Evolutionary conservation across 2,797 vertebrate species (phyloP), one percentile per base, ranked within the genome.

Genomic region (Uromys caudimaculatus): DNA sequence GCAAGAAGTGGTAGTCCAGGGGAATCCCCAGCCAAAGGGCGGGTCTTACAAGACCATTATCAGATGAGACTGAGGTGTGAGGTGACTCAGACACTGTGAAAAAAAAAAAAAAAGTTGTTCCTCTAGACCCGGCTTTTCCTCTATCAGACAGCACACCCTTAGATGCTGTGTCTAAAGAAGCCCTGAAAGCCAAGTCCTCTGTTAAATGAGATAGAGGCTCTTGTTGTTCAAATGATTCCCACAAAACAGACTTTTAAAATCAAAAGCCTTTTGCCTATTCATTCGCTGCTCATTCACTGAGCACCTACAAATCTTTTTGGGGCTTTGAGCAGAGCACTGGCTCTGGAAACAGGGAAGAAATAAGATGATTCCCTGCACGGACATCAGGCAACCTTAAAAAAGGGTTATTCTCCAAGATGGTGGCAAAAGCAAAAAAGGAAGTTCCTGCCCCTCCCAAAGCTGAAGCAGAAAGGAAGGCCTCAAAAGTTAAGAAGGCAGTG

Each of bases 11-110:
- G 91, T 27, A 82, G 89, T 95, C 73, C 83, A 23, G 96, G 97
- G 96, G 97, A 97, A 94, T 95, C 96, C 97, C 97, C 95, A 0
- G 79, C 87, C 56, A 97, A 97, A 97, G 96, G 96, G 94, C 95
- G 95, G 76, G 11, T 94, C 95, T 95, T 91, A 95, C 76, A 93
- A 90, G 79, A 88, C 92, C 6, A 0, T 96, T 97, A 97, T 97
- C 96, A 96, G 97, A 96, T 96, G 92, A 90, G 83, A 87, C 38
- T 73, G 77, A 96, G 78, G 52, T 89, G 78, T 88, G 90, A 77
- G 94, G 86, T 97, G 97, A 97, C 95, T 98, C 95, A 97, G 95
- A 95, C 82, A 38, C 91, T 85, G 56, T 86, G 84, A 91, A 95
- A 76, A 94, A 44, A 84, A 95, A 52, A 84, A 35, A 69, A 47